Base-by-base conservation (phyloP, 2,113 vertebrate genomes). In the Silurus asotus region DNA sequence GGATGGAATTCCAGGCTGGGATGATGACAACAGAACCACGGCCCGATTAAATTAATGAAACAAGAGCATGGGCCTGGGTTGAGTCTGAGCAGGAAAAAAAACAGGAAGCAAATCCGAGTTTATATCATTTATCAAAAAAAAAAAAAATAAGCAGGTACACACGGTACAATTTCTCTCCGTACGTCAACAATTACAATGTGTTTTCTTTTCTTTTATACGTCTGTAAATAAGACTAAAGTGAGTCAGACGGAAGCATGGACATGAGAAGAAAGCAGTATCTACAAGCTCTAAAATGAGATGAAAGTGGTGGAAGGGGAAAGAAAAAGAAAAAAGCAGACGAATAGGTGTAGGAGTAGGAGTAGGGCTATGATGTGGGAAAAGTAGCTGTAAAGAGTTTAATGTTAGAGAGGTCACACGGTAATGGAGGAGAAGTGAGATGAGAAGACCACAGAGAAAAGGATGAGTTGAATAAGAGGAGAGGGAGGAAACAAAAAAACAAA, bases 401-500 rank as follows among this genome's bases (percentile, higher is more conserved):
- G 77, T 59, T 61, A 61, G 37, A 78, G 55, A 61, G 77, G 77
- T 80, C 56, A 61, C 17, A 7, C 77, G 7, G 55, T 80, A 80
- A 80, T 64, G 74, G 25, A 85, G 70, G 87, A 85, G 69, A 59
- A 85, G 13, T 37, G 53, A n/a, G 62, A 87, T 53, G 17, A 65
- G 23, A 55, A 81, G 67, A 80, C 49, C 70, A 58, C 19, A 56
- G 37, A 82, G 48, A 88, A 81, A 61, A 61, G 10, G 20, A 48
- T 62, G 70, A 78, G 72, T 6, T 79, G 78, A 85, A 85, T 55
- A 61, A 2, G 55, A 61, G 67, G 65, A 75, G 51, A 25, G n/a
- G 48, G 61, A 17, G 48, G 37, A 59, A 72, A 81, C 48, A 64
- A 56, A 58, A 37, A 25, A 7, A 67, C 13, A 15, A 58, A 5